Evolutionary conservation across 2,888 invertebrate species (phyloP), one percentile per base, ranked within the genome.

Genomic region (Drymonia ruficornis): DNA sequence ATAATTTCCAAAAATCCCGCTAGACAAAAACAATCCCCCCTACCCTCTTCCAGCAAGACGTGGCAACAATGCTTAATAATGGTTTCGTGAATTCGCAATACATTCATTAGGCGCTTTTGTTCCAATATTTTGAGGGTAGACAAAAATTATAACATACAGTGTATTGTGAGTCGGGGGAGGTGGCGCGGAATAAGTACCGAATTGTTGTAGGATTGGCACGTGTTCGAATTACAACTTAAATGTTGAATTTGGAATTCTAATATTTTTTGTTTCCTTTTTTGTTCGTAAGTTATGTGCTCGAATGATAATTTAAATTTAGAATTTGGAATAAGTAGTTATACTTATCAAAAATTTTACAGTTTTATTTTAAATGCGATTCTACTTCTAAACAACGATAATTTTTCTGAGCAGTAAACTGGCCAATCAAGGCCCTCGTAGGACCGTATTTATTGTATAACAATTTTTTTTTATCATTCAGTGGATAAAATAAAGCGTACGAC

Each of bases 61-160:
- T 55, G 53, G 76, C 76, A 83, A 89, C 89, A 91, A 90, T 90
- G 90, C 88, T 84, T 89, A 89, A 90, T 91, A 91, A 91, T 82
- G 91, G 84, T 85, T 89, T 86, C 78, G 85, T 80, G 82, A 86
- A 87, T 83, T 84, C 73, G 85, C 90, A 84, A 92, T 92, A 91
- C 89, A 84, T 91, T 92, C 91, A 90, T 92, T 91, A 91, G 80
- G 80, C 79, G 71, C 90, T 89, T 89, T 92, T 91, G 91, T 92
- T 90, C 87, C 68, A 81, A 89, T 87, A 88, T 89, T 86, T 81
- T 85, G 84, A 86, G 87, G 83, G 87, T 83, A 84, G 83, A 86
- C 90, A 91, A 91, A 92, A 92, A 91, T 91, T 92, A 90, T 91
- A 89, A 91, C 91, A 89, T 90, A 89, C 90, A 83, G 83, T 84